phyloP scores from a whole-genome alignment of 2,888 invertebrate genomes.

The Acheta domesticus region DNA sequence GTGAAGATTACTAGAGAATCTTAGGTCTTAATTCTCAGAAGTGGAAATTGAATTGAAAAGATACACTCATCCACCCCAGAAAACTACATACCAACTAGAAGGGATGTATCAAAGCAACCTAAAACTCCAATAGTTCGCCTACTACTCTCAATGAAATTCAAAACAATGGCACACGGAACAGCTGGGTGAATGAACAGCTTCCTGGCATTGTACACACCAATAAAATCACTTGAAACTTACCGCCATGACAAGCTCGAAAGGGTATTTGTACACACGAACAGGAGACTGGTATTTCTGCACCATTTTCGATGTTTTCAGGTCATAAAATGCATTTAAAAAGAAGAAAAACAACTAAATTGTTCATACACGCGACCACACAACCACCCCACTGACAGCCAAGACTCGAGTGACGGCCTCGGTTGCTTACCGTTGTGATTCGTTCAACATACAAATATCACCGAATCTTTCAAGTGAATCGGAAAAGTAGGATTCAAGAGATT shows the following conservation, averaged over 20 bases:
- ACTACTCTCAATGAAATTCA: neutral
- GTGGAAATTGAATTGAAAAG: too few species aligned
- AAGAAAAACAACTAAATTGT: neutral
- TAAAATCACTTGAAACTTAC: slow-evolving; percentile 57
- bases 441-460: too few species aligned
- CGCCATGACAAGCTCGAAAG: slow-evolving; percentile 94
- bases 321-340: neutral
- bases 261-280: slow-evolving; percentile 89
- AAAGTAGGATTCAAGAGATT: too few species aligned
- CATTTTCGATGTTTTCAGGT: slow-evolving; percentile 58
- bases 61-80: too few species aligned
- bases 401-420: neutral
- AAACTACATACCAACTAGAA: too few species aligned
- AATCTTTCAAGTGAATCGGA: too few species aligned
- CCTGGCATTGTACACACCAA: neutral
- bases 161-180: slow-evolving; percentile 18
- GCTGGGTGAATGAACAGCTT: neutral
- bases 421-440: too few species aligned
- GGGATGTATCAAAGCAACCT: too few species aligned
- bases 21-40: too few species aligned
- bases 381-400: neutral
- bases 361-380: neutral
- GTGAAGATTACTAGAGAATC: too few species aligned
- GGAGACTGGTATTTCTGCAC: slow-evolving; percentile 95
- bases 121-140: too few species aligned